phyloP scores from a whole-genome alignment of 1,140 invertebrate genomes.

The Lordiphosa clarofinis region DNA sequence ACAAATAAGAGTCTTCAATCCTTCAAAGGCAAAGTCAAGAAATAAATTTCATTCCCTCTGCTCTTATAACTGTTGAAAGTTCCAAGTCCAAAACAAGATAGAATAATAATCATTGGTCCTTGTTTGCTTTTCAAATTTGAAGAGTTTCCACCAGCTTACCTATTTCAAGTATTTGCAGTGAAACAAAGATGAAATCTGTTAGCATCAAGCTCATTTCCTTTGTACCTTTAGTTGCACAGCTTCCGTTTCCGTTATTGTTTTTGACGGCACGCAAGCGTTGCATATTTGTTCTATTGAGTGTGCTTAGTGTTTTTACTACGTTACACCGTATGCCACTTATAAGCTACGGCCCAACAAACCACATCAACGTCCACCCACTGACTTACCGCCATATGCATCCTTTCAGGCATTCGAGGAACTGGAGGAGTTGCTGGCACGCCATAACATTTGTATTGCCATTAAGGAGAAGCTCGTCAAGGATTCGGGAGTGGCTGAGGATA shows the following conservation, averaged over 20 bases:
- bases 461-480: constrained; percentile 97
- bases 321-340: constrained; percentile 2
- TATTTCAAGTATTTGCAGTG: no score
- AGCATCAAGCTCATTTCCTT: background rate
- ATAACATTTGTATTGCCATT: constrained; percentile 94
- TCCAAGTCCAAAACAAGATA: no score
- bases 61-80: no score
- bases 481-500: constrained; percentile 93
- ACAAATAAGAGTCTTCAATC: no score
- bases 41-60: no score
- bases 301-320: constrained; percentile 31
- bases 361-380: background rate
- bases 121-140: no score
- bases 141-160: no score
- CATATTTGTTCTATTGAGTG: constrained; percentile 33
- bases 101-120: no score
- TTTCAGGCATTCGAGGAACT: constrained; percentile 94
- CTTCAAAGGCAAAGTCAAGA: no score
- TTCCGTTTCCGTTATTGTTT: constrained; percentile 2
- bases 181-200: no score
- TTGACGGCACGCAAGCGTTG: background rate
- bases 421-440: constrained; percentile 88
- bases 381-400: background rate
- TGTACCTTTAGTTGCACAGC: background rate
- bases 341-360: no score